Base-by-base conservation (phyloP, 2,113 vertebrate species). In the Cyanocitta stelleri region DNA sequence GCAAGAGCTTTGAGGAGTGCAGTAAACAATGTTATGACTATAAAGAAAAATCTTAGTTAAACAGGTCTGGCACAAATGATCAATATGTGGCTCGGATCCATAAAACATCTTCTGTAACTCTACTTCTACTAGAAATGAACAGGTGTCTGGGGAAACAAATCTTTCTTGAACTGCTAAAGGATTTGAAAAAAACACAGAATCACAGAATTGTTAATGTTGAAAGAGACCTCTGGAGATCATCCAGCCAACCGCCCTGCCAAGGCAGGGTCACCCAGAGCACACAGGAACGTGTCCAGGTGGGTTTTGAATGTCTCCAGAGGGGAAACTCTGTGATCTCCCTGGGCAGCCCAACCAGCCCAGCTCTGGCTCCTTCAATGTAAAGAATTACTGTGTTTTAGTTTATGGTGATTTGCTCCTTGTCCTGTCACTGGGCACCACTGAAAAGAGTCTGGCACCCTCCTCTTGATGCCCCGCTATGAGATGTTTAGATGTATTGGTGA, bases 271-370 rank as follows among this genome's bases (percentile, higher is more conserved):
- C 8, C n/a, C 19, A 10, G 11, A 41, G 5, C 30, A 55, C 20
- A 41, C n/a, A 69, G 30, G 54, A 68, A 48, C 0, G 0, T 0
- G 0, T 30, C 29, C n/a, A 48, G 19, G 4, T 54, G 33, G 9
- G 13, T 22, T 68, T 54, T 30, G 6, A n/a, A 24, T 46, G 14
- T 13, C n/a, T 33, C 24, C 29, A 26, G 78, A 75, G 33, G 8
- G 19, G 11, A 59, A 23, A 59, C 8, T 67, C 22, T 19, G 21
- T 1, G 2, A 12, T 12, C 27, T 22, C 15, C 6, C 29, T 30
- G 20, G 29, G 7, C 20, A 75, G 33, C 2, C 37, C 3, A 4
- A 32, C 13, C 4, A 24, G 30, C 24, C 20, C 35, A 26, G 7
- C 7, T 46, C 30, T 39, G 11, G 11, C 24, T 41, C 11, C 6